phyloP scores from a whole-genome alignment of 1,140 invertebrate genomes.

The Caenorhabditis latens region DNA sequence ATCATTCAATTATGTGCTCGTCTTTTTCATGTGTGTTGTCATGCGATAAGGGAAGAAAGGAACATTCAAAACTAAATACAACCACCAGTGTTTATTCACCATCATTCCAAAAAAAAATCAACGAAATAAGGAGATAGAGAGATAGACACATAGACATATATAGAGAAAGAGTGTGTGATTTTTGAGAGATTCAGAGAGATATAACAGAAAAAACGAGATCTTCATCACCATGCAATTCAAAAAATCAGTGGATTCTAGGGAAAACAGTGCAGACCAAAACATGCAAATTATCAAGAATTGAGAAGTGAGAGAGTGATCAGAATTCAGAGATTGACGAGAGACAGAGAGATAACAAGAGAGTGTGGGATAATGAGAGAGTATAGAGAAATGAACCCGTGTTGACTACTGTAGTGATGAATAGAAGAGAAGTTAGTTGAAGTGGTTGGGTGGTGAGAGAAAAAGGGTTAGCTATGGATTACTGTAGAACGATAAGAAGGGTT shows the following conservation, averaged over 20 bases:
- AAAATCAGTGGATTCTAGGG: slow-evolving; percentile 23
- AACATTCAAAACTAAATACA: slow-evolving; percentile 56
- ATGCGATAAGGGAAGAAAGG: slow-evolving; percentile 16
- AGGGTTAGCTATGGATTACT: background rate
- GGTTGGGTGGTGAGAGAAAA: background rate
- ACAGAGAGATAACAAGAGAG: slow-evolving; percentile 33
- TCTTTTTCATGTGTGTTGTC: background rate
- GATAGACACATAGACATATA: background rate
- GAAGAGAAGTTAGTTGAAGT: background rate
- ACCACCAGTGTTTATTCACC: slow-evolving; percentile 52
- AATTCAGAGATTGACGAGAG: background rate
- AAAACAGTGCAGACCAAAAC: slow-evolving; percentile 15
- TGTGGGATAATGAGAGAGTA: slow-evolving; percentile 31
- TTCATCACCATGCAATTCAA: slow-evolving; percentile 3
- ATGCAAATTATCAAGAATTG: background rate
- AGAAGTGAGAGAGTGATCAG: too few relatives aligned
- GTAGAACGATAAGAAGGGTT: background rate
- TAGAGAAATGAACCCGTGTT: background rate
- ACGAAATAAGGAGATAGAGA: slow-evolving; percentile 28
- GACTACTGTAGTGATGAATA: slow-evolving; percentile 4
- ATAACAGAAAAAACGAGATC: background rate
- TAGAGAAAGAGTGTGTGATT: slow-evolving; percentile 2
- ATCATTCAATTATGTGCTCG: background rate
- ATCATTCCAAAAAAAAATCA: slow-evolving; percentile 34
- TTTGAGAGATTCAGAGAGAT: slow-evolving; percentile 2